Conservation (phyloP, 2,888 invertebrate genomes). For the Lepetodrilus schrolli region DNA sequence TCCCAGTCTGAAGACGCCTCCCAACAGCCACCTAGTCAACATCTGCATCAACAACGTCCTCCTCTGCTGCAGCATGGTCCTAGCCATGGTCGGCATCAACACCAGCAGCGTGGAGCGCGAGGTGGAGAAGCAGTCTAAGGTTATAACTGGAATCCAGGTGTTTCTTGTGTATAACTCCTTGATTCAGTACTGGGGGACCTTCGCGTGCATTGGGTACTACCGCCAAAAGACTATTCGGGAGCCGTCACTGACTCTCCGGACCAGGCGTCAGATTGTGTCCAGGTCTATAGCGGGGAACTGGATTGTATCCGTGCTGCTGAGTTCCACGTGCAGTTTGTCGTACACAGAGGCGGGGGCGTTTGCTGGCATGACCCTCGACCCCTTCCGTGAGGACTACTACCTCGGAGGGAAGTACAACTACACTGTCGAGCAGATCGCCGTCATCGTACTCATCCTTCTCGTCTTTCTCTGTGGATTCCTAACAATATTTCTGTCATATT, state of each 20-base stretch:
- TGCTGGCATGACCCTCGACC: conserved; percentile 53
- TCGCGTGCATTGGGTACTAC: conserved; percentile 69
- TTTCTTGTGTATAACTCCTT: conserved; percentile 62
- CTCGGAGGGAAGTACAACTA: neutral
- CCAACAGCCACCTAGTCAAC: conserved; percentile 70
- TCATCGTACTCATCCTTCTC: conserved; percentile 49
- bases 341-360: conserved; percentile 47
- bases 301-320: conserved; percentile 57
- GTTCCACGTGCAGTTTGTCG: conserved; percentile 57
- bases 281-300: conserved; percentile 62
- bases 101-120: conserved; percentile 36
- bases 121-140: conserved; percentile 34
- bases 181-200: conserved; percentile 68
- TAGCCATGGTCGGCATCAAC: conserved; percentile 55
- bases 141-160: conserved; percentile 60
- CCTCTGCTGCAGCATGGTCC: conserved; percentile 57
- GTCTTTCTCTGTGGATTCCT: conserved; percentile 51
- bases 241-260: conserved; percentile 55
- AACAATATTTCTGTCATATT: conserved; percentile 58
- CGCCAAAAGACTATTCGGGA: conserved; percentile 61
- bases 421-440: conserved; percentile 46
- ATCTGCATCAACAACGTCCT: conserved; percentile 68
- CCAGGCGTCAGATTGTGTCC: conserved; percentile 61
- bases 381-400: conserved; percentile 42
- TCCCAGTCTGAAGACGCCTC: conserved; percentile 69